Evolutionary conservation across 2,888 invertebrate genomes (phyloP), one percentile per base, ranked within the genome.

Genomic region (Lamellibrachia columna): DNA sequence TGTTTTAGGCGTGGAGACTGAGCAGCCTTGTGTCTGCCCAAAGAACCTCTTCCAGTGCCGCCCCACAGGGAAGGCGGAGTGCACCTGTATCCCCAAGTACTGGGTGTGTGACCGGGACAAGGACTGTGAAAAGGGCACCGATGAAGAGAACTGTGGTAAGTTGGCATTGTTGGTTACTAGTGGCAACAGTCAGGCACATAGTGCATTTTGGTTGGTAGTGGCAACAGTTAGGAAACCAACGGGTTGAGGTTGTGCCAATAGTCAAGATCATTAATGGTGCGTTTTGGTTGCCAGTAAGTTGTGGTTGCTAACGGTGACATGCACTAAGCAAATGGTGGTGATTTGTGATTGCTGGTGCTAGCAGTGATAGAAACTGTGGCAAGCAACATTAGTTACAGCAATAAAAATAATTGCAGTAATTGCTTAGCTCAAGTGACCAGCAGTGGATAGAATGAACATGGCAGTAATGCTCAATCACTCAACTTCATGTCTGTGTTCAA

Each of bases 51-150:
- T 94, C 92, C 92, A 90, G n/a, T 94, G 94, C 91, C 92, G 75
- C 55, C 92, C 93, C 22, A 92, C 91, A 11, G 40, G 60, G 15
- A 55, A 91, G 90, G 93, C 93, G 2, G 94, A 94, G 75, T 94
- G 94, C 60, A 93, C 92, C 58, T 94, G 94, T 91, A 93, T 94
- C 91, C 94, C 94, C 3, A 60, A 93, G 58, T 90, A 92, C 92
- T 94, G 94, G 94, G 92, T 93, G 55, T 94, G 94, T 92, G 94
- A 94, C 92, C 53, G 92, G 55, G 94, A 93, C 90, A 8, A 90
- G 1, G 94, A 94, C 93, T 94, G 94, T 58, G 94, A 93, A 22
- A 52, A 92, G 60, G 93, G 93, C 90, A 93, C 91, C 8, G 94
- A 94, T 60, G 94, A 94, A 90, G 90, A 58, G 9, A 91, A 90